Percentiles rank a stretch among this genome's conserved stretches.
These are phyloP conservation scores for Orchesellides sinensis DNA, from an alignment of 2,888 invertebrate genomes.

Conservation along the genomic window DNA sequence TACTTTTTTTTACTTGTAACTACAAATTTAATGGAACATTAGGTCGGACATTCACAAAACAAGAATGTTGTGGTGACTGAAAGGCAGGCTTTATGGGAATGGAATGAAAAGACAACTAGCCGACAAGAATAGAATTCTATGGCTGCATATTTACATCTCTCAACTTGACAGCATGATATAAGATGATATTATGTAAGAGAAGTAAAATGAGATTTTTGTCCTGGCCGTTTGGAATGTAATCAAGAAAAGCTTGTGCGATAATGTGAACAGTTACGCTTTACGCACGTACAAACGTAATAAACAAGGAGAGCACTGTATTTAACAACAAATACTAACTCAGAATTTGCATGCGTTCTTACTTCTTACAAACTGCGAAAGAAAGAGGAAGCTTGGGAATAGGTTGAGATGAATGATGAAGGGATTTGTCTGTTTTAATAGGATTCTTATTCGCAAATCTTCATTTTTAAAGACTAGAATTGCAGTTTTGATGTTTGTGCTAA, in stretches of 20 bases:
- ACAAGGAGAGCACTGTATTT: not conserved
- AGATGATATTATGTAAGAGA: not conserved
- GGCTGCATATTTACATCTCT: not conserved
- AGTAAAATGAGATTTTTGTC: conserved; percentile 26
- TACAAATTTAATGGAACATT: conserved; percentile 9
- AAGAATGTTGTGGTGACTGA: not conserved
- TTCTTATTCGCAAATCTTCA: not conserved
- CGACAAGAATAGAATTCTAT: no score
- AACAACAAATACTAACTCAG: not conserved
- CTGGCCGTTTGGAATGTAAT: conserved; percentile 19
- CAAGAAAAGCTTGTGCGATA: not conserved
- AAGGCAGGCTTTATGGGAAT: not conserved
- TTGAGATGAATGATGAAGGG: not conserved
- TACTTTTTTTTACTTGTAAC: not conserved
- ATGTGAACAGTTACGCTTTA: not conserved
- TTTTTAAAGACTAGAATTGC: not conserved
- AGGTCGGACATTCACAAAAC: not conserved
- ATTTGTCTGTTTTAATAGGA: conserved; percentile 12
- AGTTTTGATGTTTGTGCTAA: not conserved
- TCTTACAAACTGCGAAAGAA: not conserved
- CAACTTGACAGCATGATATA: not conserved
- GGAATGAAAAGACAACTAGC: not conserved
- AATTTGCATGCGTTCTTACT: no score
- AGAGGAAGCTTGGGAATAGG: conserved; percentile 18
- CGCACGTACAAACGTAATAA: not conserved